Evolutionary conservation across 2,797 vertebrate species (phyloP).

Genomic region (Corythornis leucogaster): DNA sequence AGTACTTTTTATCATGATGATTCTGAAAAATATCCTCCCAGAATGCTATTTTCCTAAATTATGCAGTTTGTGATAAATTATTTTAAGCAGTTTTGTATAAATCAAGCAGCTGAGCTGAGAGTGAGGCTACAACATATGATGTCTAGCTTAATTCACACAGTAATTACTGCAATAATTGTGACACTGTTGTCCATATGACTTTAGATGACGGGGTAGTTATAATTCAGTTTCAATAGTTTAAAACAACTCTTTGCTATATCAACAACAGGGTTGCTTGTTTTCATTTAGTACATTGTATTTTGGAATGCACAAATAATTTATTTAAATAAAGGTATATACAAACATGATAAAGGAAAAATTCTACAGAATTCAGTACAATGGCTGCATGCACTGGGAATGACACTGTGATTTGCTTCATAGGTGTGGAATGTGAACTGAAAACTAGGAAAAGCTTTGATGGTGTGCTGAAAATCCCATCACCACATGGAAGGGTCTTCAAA

Average conservation of each 20-base stretch:
- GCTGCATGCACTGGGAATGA: constrained; percentile 77
- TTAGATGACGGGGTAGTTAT: constrained; percentile 14
- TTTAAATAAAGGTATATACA: constrained; percentile 86
- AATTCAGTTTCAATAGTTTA: constrained; percentile 81
- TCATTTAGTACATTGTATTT: constrained; percentile 71
- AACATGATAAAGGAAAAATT: constrained; percentile 70
- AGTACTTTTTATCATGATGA: not conserved
- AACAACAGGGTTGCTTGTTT: constrained; percentile 59
- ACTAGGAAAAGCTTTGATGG: constrained; percentile 65
- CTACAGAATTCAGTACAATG: constrained; percentile 64
- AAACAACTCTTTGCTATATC: constrained; percentile 75
- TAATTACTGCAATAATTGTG: constrained; percentile 23
- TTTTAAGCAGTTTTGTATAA: constrained; percentile 45
- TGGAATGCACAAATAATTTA: constrained; percentile 84
- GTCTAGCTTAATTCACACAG: not conserved
- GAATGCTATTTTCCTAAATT: constrained; percentile 32
- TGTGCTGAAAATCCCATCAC: constrained; percentile 81
- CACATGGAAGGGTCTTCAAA: constrained; percentile 92
- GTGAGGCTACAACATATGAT: not conserved
- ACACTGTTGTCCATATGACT: constrained; percentile 11
- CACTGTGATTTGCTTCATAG: constrained; percentile 61
- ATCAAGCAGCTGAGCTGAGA: constrained; percentile 27
- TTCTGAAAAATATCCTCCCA: not conserved
- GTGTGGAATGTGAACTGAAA: constrained; percentile 64
- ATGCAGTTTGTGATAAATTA: not conserved